Evolutionary conservation across 2,797 vertebrate species (phyloP).

Genomic region (Propithecus deckenii): DNA sequence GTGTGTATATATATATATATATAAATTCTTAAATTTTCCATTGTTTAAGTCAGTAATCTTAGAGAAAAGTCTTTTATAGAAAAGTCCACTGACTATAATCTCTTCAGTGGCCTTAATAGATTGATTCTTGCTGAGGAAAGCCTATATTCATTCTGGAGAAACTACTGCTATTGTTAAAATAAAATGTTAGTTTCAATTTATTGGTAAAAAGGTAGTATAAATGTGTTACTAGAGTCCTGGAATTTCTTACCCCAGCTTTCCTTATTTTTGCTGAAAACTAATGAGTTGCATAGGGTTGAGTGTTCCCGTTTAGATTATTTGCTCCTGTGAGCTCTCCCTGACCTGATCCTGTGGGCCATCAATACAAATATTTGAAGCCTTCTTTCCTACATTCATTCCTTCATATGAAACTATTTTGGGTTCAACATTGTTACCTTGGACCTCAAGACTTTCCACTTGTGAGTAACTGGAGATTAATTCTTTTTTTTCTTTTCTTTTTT

Average conservation of each 20-base stretch:
- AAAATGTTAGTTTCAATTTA: not conserved
- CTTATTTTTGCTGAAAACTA: not conserved
- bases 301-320: not conserved
- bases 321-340: not conserved
- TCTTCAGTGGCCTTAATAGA: not conserved
- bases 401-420: not conserved
- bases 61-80: not conserved
- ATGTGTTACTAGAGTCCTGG: not conserved
- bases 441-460: not conserved
- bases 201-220: not conserved
- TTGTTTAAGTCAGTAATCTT: not conserved
- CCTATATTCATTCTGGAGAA: not conserved
- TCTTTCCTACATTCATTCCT: not conserved
- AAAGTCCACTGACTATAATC: not conserved
- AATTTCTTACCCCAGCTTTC: not conserved
- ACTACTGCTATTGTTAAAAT: not conserved
- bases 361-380: not conserved
- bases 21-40: not conserved
- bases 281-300: not conserved
- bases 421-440: not conserved
- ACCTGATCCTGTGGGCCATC: not conserved
- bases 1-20: not conserved
- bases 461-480: not conserved
- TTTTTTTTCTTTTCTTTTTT: no score
- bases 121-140: not conserved